Base-by-base conservation (phyloP, 2,888 invertebrate species). In the Ariolimax columbianus region DNA sequence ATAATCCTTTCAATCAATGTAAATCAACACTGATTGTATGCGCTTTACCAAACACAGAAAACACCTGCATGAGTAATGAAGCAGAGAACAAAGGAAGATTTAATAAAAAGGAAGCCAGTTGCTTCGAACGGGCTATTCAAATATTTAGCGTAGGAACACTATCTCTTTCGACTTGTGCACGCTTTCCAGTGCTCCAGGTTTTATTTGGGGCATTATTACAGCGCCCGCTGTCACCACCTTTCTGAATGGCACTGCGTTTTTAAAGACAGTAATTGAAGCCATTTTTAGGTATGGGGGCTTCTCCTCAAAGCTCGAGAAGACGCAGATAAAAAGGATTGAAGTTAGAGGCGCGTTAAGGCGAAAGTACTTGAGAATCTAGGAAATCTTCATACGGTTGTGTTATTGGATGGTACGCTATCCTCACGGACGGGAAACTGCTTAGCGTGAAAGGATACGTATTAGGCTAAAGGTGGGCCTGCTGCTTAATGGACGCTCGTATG, bases 241-340 rank as follows among this genome's bases (percentile, higher is more conserved):
- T 33, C 14, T 30, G 0, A 59, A 36, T 1, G 36, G 36, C 23
- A 2, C 38, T 23, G 23, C 38, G 59, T 77, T 59, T 59, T 77
- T 77, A 59, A 33, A 38, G 77, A 55, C 36, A 36, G 36, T 77
- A 77, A 77, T 77, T 77, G 77, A 51, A 36, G 33, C 77, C 59
- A 26, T 59, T 59, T 36, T 14, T 17, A 17, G 75, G 17, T 72
- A 4, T 1, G 17, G 51, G 33, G 38, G 3, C n/a, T n/a, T n/a
- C 38, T 59, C 19, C 38, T 59, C 33, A 59, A 23, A n/a, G 33
- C 59, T 59, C 26, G 38, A 77, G 59, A 23, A 26, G 23, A 23
- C 3, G 77, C 77, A 77, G 59, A 77, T 36, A 77, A 55, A 77
- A 72, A 2, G 40, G 40, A 40, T 40, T 19, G 40, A 38, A 72